A percentile compares a stretch with the other conserved stretches of the same genome.
phyloP scores from a whole-genome alignment of 2,888 invertebrate species.

The Synanthedon vespiformis region DNA sequence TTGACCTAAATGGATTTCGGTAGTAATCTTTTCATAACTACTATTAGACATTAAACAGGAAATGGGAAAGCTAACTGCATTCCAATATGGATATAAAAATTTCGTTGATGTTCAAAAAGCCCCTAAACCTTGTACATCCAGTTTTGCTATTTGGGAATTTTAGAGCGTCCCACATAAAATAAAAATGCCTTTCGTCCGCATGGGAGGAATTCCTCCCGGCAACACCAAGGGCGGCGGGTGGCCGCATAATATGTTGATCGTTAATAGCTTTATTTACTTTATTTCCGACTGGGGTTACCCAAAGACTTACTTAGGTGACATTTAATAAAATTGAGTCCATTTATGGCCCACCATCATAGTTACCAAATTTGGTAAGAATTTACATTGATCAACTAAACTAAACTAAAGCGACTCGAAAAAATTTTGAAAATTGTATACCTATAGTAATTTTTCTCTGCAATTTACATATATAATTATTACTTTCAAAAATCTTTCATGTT shows the following conservation, averaged over 20 bases:
- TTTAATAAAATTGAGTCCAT: no score
- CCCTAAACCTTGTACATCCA: constrained; percentile 66
- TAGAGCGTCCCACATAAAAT: constrained; percentile 62
- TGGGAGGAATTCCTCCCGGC: constrained; percentile 40
- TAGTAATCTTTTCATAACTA: constrained; percentile 15
- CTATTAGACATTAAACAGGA: constrained; percentile 30
- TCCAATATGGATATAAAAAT: constrained; percentile 54
- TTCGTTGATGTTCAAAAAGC: constrained; percentile 58
- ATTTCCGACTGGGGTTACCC: constrained; percentile 1
- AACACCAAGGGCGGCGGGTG: constrained; percentile 19
- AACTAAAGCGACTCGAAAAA: no score
- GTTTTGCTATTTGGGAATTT: constrained; percentile 59
- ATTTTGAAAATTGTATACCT: no score
- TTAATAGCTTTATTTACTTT: constrained; percentile 55
- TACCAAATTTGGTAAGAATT: no score
- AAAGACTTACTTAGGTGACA: background rate
- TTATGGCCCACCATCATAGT: no score
- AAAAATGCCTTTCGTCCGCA: constrained; percentile 42
- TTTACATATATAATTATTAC: no score
- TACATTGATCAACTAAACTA: no score
- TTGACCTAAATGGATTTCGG: no score
- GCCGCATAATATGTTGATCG: constrained; percentile 45
- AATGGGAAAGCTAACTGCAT: constrained; percentile 43
- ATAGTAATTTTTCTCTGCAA: no score
- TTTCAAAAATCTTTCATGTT: no score